Percentiles rank a stretch among this genome's conserved stretches.
Conservation (phyloP, 2,797 vertebrate genomes). For the Sebastes hopkinsi region DNA sequence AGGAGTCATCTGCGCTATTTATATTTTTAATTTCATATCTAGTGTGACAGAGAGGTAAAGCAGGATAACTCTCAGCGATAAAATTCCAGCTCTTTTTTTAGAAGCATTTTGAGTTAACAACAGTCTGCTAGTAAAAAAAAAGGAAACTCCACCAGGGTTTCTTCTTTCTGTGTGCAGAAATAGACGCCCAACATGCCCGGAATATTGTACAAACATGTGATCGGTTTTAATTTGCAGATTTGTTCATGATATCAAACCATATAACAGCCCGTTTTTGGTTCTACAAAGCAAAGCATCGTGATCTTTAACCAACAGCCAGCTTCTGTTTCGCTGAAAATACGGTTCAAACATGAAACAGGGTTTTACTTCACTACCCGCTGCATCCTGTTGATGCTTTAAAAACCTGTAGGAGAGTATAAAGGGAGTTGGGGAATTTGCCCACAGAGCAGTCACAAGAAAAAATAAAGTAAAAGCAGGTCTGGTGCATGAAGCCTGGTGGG, state of each 20-base stretch:
- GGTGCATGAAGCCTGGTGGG: constrained; percentile 5
- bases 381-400: constrained; percentile 32
- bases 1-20: constrained; percentile 1
- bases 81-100: not conserved
- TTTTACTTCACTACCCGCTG: constrained; percentile 17
- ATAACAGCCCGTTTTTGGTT: not conserved
- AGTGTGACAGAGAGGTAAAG: constrained; percentile 5
- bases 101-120: constrained; percentile 2
- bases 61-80: not conserved
- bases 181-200: not conserved
- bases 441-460: constrained; percentile 1
- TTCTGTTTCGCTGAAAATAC: constrained; percentile 23
- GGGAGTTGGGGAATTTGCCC: constrained; percentile 22
- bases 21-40: constrained; percentile 2
- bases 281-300: constrained; percentile 34
- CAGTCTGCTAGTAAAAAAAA: constrained; percentile 1
- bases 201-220: constrained; percentile 16
- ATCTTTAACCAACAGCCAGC: not conserved
- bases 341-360: constrained; percentile 17
- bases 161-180: constrained; percentile 16
- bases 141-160: constrained; percentile 16
- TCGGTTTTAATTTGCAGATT: constrained; percentile 11
- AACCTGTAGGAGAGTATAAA: constrained; percentile 20
- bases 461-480: constrained; percentile 28
- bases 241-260: not conserved